These are phyloP conservation scores for Loripinus fragilis DNA, from an alignment of 2,888 invertebrate species.

Conservation along the genomic window DNA sequence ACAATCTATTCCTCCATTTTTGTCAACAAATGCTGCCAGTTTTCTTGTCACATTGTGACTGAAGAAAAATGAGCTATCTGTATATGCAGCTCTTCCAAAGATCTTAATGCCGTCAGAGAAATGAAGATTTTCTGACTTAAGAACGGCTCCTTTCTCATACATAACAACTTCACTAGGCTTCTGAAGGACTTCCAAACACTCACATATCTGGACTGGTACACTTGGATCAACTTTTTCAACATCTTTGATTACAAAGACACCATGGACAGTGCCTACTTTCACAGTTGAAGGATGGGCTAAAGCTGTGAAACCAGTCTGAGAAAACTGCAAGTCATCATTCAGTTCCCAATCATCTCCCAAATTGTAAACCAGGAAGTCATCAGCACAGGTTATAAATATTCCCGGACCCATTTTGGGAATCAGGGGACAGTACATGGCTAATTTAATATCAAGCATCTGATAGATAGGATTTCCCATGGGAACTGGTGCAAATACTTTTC, in stretches of 20 bases:
- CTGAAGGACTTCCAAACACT: constrained; percentile 84
- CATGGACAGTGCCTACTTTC: constrained; percentile 83
- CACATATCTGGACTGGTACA: constrained; percentile 66
- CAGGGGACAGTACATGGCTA: constrained; percentile 84
- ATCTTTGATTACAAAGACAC: constrained; percentile 83
- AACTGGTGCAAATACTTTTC: constrained; percentile 84
- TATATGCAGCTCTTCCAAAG: constrained; percentile 80
- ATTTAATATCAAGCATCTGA: constrained; percentile 84
- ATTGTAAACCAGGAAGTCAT: constrained; percentile 83
- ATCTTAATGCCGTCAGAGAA: constrained; percentile 66
- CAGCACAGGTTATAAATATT: constrained; percentile 83
- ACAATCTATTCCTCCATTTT: constrained; percentile 78
- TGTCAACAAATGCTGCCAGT: constrained; percentile 78
- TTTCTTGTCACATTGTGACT: constrained; percentile 79
- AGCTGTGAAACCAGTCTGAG: constrained; percentile 82
- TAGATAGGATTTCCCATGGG: constrained; percentile 81
- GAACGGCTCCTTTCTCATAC: constrained; percentile 80
- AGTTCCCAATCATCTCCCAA: constrained; percentile 58
- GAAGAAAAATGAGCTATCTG: constrained; percentile 84
- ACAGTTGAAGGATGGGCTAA: constrained; percentile 84
- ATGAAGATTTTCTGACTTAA: constrained; percentile 60
- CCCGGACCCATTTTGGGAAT: constrained; percentile 82
- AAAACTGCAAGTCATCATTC: constrained; percentile 66
- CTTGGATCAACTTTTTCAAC: constrained; percentile 60
- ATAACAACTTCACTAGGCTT: constrained; percentile 83